A percentile compares a stretch with the other conserved stretches of the same genome.
Conservation (phyloP, 2,888 invertebrate genomes). For the Mesorhabditis sp. region DNA sequence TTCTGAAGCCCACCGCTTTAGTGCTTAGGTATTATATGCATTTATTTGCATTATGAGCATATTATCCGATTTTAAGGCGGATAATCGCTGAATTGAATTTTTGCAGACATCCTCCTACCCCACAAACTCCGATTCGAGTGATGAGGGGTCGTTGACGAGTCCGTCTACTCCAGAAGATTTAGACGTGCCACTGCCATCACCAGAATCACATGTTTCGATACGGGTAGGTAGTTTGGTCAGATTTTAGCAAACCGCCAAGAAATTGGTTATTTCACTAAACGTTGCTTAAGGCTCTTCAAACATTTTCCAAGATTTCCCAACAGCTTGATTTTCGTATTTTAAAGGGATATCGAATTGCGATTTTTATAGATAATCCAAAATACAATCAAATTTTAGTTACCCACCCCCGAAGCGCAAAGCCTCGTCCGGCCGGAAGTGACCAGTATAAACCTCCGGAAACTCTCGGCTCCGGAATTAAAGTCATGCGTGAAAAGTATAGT, state of each 20-base stretch:
- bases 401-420: background rate
- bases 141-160: slow-evolving; percentile 31
- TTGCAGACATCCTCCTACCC: slow-evolving; percentile 55
- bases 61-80: too few relatives aligned
- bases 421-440: background rate
- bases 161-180: background rate
- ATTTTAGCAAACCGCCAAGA: background rate
- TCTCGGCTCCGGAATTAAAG: slow-evolving; percentile 1
- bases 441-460: background rate
- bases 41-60: too few relatives aligned
- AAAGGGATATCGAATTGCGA: too few relatives aligned
- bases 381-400: background rate
- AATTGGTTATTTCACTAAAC: background rate
- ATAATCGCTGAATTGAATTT: background rate
- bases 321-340: background rate
- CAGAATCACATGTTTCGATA: background rate
- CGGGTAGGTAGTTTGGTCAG: background rate
- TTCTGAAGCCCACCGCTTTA: too few relatives aligned
- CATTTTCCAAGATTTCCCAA: background rate
- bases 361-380: background rate
- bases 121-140: slow-evolving; percentile 42
- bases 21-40: too few relatives aligned
- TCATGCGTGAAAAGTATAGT: background rate
- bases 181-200: background rate
- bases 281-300: background rate